Conservation (phyloP, 2,113 vertebrate genomes). For the Pao palembangensis region DNA sequence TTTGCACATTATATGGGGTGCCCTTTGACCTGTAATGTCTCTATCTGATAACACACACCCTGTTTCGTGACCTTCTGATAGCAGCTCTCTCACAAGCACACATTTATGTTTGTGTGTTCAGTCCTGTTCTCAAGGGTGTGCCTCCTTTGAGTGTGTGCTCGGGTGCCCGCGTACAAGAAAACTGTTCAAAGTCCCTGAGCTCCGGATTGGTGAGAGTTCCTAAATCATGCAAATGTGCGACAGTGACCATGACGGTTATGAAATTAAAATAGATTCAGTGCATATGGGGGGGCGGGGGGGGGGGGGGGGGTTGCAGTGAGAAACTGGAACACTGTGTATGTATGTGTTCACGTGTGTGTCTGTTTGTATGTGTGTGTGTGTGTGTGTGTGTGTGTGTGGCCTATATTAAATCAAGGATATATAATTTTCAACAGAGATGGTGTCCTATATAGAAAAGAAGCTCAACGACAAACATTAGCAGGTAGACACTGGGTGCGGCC, state of each 20-base stretch:
- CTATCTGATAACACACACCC: slow-evolving; percentile 50
- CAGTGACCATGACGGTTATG: slow-evolving; percentile 5
- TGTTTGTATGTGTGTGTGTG: background rate
- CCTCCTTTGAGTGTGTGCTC: slow-evolving; percentile 27
- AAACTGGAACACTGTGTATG: background rate
- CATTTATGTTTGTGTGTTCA: slow-evolving; percentile 33
- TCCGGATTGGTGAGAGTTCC: background rate
- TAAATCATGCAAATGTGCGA: slow-evolving; percentile 28
- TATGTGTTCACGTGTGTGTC: too few species aligned
- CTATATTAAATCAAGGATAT: background rate
- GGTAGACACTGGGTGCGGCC: slow-evolving; percentile 58
- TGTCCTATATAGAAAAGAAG: background rate
- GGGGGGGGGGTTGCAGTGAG: too few species aligned
- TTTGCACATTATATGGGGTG: slow-evolving; percentile 4
- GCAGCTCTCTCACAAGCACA: slow-evolving; percentile 17
- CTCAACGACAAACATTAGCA: slow-evolving; percentile 42
- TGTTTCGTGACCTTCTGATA: slow-evolving; percentile 43
- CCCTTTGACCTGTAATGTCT: slow-evolving; percentile 49
- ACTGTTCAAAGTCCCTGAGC: slow-evolving; percentile 3
- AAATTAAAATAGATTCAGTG: slow-evolving; percentile 9
- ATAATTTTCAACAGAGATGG: background rate
- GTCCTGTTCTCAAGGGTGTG: slow-evolving; percentile 52
- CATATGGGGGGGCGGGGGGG: too few species aligned
- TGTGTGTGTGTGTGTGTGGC: background rate
- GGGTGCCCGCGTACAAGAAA: slow-evolving; percentile 2